Conservation (phyloP, 2,113 vertebrate genomes). For the Engystomops pustulosus region DNA sequence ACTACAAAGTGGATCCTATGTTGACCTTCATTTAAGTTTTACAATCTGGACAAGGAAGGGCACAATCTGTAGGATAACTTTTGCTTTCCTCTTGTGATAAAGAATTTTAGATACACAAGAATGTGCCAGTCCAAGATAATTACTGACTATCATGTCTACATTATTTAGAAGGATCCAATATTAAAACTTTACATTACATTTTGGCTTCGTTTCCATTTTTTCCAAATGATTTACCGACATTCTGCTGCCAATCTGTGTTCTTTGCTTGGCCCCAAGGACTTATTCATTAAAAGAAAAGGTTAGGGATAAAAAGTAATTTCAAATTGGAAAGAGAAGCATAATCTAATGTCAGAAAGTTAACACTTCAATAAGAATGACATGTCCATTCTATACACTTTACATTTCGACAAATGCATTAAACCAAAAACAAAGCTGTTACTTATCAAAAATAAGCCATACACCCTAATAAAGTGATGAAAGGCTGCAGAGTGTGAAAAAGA, state of each 20-base stretch:
- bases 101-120: neutral
- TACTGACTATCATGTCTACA: neutral
- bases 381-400: neutral
- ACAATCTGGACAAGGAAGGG: neutral
- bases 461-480: neutral
- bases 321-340: constrained; percentile 25
- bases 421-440: neutral
- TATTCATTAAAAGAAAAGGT: constrained; percentile 54
- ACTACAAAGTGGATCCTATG: neutral
- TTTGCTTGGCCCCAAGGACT: constrained; percentile 30
- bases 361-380: constrained; percentile 19
- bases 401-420: no score
- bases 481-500: neutral
- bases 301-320: constrained; percentile 50
- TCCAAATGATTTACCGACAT: constrained; percentile 49
- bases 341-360: constrained; percentile 41
- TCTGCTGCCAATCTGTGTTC: constrained; percentile 35
- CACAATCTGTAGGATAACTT: neutral
- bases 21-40: neutral
- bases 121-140: neutral
- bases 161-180: constrained; percentile 35
- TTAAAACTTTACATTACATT: constrained; percentile 31
- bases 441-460: neutral
- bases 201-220: constrained; percentile 20
- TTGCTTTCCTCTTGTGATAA: neutral